phyloP scores from a whole-genome alignment of 2,113 vertebrate genomes.

The Carassius gibelio region DNA sequence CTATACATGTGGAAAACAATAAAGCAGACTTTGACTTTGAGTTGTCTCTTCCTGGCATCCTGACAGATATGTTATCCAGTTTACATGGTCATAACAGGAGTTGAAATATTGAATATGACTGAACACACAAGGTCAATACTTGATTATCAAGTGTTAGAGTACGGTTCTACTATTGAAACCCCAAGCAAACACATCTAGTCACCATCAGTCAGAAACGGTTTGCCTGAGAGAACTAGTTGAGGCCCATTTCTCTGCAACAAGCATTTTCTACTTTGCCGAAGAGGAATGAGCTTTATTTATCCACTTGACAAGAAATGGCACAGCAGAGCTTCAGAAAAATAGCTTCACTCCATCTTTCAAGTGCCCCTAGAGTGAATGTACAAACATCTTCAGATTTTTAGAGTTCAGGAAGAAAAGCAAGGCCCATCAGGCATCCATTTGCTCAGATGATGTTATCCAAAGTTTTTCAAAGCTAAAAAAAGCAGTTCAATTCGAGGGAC shows the following conservation, averaged over 20 bases:
- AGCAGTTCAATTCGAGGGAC: constrained; percentile 19
- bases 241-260: not conserved
- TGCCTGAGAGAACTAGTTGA: not conserved
- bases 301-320: constrained; percentile 54
- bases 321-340: constrained; percentile 50
- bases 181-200: not conserved
- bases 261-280: not conserved
- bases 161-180: not conserved
- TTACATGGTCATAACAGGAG: not conserved
- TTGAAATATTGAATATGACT: not conserved
- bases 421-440: constrained; percentile 45
- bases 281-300: constrained; percentile 30
- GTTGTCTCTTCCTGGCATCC: not conserved
- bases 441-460: constrained; percentile 44
- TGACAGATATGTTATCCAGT: not conserved
- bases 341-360: constrained; percentile 26
- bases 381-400: constrained; percentile 52
- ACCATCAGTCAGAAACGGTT: not conserved
- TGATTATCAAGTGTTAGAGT: not conserved
- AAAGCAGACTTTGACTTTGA: too few species aligned
- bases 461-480: constrained; percentile 3
- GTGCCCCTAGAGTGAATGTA: constrained; percentile 11
- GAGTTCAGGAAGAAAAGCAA: constrained; percentile 50
- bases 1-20: too few species aligned
- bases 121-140: not conserved